Evolutionary conservation across 2,888 invertebrate species (phyloP), one percentile per base, ranked within the genome.

Genomic region (Agrochola litura): DNA sequence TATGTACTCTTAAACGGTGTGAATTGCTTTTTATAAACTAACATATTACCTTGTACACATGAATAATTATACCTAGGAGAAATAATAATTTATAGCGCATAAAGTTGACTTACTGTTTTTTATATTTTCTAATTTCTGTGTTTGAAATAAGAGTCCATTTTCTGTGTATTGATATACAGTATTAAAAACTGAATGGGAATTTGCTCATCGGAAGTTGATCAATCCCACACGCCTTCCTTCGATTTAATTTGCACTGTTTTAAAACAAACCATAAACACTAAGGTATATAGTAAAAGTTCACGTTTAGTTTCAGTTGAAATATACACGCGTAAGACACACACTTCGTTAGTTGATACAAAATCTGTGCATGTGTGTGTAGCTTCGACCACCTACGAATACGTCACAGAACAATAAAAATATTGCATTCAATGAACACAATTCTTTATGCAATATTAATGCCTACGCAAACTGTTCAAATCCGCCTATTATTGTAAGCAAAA

Each of bases 271-370:
- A 76, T 86, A 87, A 85, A 82, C 86, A 76, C 52, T 67, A 76
- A 73, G 60, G 83, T 83, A 82, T 14, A 85, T 86, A 83, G 80
- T 84, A 84, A 86, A 84, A 80, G 71, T 83, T 84, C 75, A 77
- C 87, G 84, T 90, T 92, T 92, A 87, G 91, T 90, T 90, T 88
- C 91, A 92, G 89, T 84, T 90, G 91, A 91, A 86, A 86, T 88
- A 82, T 92, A 92, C 91, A 93, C 93, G 92, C 88, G 91, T 87
- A 64, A 76, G 76, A 58, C 76, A 77, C 78, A 79, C 82, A 82
- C 81, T 58, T 66, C 66, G 41, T 43, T 22, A 56, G 43, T 74
- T 71, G 16, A 65, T 82, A 81, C 71, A 74, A 77, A 75, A 66
- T 54, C 19, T 67, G 14, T 49, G 61, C 54, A 68, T 72, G 82